Base-by-base conservation (phyloP, 2,797 vertebrate genomes). In the Tauraco hartlaubi region DNA sequence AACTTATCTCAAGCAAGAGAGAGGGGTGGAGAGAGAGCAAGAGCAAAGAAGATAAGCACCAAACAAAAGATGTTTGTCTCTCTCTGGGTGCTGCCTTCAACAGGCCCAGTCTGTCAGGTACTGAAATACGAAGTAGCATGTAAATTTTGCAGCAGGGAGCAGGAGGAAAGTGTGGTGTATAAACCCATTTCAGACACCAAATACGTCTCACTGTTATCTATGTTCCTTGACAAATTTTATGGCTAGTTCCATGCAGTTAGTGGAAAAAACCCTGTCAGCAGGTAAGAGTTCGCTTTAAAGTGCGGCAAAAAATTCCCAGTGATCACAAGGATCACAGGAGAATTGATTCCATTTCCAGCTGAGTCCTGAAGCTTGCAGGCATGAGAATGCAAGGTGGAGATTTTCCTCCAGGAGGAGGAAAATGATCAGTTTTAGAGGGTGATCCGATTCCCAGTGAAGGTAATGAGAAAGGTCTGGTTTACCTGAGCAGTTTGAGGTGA, bases 61-160 rank as follows among this genome's bases (percentile, higher is more conserved):
- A 85, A 80, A 97, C 90, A 96, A 95, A 97, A 95, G 94, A 82
- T 91, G 76, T 86, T 94, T 96, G 94, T 91, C 49, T 96, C 73
- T 95, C 49, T 61, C 46, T 78, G 69, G 46, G 67, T 78, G 66
- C 88, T 93, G 63, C 76, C 58, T 90, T 56, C 52, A 93, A 86
- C 44, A 52, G 92, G 41, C n/a, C 39, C 46, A 6, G 52, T 48
- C 69, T 76, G 74, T 76, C 88, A 87, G 52, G 81, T 77, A 62
- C 80, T 85, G 84, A 94, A 94, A 92, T 55, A 77, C 2, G 2
- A 90, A 86, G 69, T 56, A 85, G 41, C 17, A 61, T 0, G 1
- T 86, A 52, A 77, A 71, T 87, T 90, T 78, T 88, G 41, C 46
- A 89, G 37, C 28, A 28, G 44, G 56, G 44, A 91, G 44, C 64